Percentiles rank a stretch among this genome's conserved stretches.
phyloP scores from a whole-genome alignment of 2,888 invertebrate species.

The Orthosia cruda region DNA sequence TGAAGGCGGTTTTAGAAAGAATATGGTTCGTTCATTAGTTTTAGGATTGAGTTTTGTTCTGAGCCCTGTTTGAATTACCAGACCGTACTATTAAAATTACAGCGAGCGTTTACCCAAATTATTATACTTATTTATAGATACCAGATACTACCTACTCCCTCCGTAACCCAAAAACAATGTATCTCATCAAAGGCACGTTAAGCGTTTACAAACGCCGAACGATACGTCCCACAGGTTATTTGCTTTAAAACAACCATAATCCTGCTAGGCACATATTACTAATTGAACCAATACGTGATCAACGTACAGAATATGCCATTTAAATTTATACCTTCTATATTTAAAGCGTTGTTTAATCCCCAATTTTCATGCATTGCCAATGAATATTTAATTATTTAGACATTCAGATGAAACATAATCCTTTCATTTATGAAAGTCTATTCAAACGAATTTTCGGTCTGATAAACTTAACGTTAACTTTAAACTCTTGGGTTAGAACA shows the following conservation, averaged over 20 bases:
- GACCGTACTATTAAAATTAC: no score
- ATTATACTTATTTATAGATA: background rate
- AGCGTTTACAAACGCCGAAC: background rate
- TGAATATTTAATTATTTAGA: conserved; percentile 58
- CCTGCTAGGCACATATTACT: conserved; percentile 1
- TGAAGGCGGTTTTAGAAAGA: background rate
- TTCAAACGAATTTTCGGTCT: conserved; percentile 64
- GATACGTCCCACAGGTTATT: conserved; percentile 3
- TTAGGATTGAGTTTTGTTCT: background rate
- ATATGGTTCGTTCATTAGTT: background rate
- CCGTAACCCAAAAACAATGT: background rate
- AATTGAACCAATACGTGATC: conserved; percentile 46
- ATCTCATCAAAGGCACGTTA: conserved; percentile 14
- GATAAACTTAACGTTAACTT: conserved; percentile 52
- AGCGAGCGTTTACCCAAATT: background rate
- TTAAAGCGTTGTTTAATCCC: conserved; percentile 41
- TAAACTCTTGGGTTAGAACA: conserved; percentile 50
- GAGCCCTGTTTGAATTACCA: background rate
- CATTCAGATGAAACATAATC: conserved; percentile 49
- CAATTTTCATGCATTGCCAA: conserved; percentile 55
- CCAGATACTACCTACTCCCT: no score
- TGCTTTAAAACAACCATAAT: conserved; percentile 20
- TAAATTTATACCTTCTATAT: conserved; percentile 45
- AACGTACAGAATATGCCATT: conserved; percentile 34
- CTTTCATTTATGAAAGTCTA: conserved; percentile 42